Base-by-base conservation (phyloP, 2,888 invertebrate genomes). In the Pherbina coryleti region DNA sequence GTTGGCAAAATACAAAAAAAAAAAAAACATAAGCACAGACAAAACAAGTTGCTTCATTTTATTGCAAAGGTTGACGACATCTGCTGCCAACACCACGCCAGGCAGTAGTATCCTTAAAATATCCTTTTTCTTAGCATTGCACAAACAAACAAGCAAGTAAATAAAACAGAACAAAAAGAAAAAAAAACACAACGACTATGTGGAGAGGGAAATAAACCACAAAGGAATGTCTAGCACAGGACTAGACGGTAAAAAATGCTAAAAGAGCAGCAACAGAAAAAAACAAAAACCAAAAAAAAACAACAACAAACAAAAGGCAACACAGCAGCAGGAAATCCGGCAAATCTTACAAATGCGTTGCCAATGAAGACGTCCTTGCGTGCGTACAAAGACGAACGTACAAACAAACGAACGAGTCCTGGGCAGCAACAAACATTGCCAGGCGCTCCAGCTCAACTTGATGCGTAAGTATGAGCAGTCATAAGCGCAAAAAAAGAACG, bases 381-480 rank as follows among this genome's bases (percentile, higher is more conserved):
- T 69, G 69, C 69, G 66, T 66, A 44, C 44, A 44, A n/a, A 44
- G 44, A 44, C 7, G 44, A 11, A 44, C 44, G 14, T 11, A 44
- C 44, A 44, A 44, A 44, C 44, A 44, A 44, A 44, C 44, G 44
- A 44, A 44, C 14, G 37, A 37, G 3, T 44, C 44, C 44, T 44
- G 44, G 44, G 44, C 44, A 37, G 37, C 37, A 44, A 7, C 7
- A 5, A 3, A 44, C 44, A 44, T 44, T 44, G 44, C 44, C 14
- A 44, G 44, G 3, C 44, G 14, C 44, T 44, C 11, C 11, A 11
- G 55, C 55, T 55, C 55, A 66, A 60, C 31, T 71, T 77, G 37
- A 60, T 34, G 71, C 76, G 57, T 79, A 81, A 81, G 79, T 77
- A 78, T 80, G 64, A 44, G 14, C 44, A 44, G 44, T 44, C 44